Base-by-base conservation (phyloP, 2,888 invertebrate species). In the Tuta absoluta region DNA sequence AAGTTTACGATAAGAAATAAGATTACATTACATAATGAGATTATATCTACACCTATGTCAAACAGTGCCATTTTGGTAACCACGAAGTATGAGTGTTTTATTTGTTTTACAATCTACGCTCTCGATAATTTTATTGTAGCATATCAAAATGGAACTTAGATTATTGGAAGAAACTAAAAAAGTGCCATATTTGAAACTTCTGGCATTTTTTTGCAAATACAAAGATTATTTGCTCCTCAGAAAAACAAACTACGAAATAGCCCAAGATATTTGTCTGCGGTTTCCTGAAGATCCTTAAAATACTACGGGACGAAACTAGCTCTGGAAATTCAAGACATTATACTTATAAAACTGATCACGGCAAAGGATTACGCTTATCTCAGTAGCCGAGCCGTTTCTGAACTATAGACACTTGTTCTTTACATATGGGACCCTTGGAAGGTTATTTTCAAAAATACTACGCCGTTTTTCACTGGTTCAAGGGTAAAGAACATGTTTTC, bases 371-470 rank as follows among this genome's bases (percentile, higher is more conserved):
- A 80, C 65, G 73, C 77, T 28, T 82, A 79, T 63, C 81, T 84
- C 65, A 78, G 71, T 63, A 75, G 81, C 10, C 73, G 86, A 53
- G 86, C 85, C 63, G 58, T 80, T 0, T 66, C 80, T 0, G n/a
- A 69, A 75, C 0, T 78, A 84, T 62, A 69, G 70, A 17, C 82
- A 76, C 45, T 49, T 87, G 0, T 85, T 86, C 65, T 81, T 78
- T 65, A 68, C 69, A 0, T 67, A 74, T 17, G 86, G 86, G 81
- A 86, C 65, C 66, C 67, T 19, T 87, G 87, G 86, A 85, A 81
- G 63, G 71, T 85, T 0, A 21, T 81, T 0, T 71, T 87, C 0
- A 86, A 86, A 61, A 85, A 84, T 62, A 62, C 84, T 7, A 78
- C 82, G 0, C 81, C 84, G 0, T 64, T 87, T 0, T 88, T 86